Evolutionary conservation across 2,888 invertebrate species (phyloP).

Genomic region (Himalopsyche kuldschensis): DNA sequence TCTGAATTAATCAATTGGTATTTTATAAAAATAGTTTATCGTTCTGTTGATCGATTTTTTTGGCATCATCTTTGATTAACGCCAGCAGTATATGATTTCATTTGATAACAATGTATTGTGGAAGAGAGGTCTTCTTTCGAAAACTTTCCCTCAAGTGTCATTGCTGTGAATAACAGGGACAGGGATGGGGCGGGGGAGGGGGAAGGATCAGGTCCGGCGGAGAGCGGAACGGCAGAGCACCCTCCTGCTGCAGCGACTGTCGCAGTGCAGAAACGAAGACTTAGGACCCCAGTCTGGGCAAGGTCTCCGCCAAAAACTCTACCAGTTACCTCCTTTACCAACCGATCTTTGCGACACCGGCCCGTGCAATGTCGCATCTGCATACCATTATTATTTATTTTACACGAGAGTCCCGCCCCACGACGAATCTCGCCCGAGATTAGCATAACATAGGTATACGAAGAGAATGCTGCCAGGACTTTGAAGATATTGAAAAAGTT

Average conservation of each 20-base stretch:
- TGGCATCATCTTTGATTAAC: no score
- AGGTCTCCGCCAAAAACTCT: conserved; percentile 54
- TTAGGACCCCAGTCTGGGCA: conserved; percentile 82
- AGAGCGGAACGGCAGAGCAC: conserved; percentile 46
- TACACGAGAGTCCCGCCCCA: background rate
- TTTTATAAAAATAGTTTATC: no score
- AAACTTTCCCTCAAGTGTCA: background rate
- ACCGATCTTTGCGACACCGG: conserved; percentile 44
- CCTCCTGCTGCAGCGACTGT: conserved; percentile 48
- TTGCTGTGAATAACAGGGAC: conserved; percentile 44
- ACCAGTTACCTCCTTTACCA: conserved; percentile 42
- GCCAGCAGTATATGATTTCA: no score
- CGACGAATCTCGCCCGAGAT: background rate
- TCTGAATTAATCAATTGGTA: no score
- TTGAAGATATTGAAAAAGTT: conserved; percentile 38
- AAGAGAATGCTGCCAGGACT: conserved; percentile 35
- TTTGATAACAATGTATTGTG: no score
- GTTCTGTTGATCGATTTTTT: no score
- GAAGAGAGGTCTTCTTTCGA: no score
- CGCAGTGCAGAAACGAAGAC: conserved; percentile 71
- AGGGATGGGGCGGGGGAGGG: conserved; percentile 59
- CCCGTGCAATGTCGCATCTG: conserved; percentile 48
- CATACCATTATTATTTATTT: background rate
- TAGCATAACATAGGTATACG: conserved; percentile 18
- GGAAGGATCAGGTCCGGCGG: conserved; percentile 48